These are phyloP conservation scores for Salmo trutta DNA, from an alignment of 2,797 vertebrate species.

Conservation along the genomic window DNA sequence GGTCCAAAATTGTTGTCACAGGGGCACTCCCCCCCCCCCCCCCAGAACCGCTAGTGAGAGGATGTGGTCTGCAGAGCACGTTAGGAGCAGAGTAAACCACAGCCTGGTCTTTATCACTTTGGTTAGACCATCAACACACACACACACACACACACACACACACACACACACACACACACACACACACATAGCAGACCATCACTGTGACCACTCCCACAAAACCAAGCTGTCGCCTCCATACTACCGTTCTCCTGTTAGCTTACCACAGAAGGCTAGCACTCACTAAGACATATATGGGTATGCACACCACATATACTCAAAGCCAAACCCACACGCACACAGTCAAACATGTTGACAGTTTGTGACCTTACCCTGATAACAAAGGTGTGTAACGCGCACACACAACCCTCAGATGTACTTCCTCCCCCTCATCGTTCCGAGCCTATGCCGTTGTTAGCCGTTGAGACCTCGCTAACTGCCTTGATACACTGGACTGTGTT, in stretches of 20 bases:
- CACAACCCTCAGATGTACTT: conserved; percentile 45
- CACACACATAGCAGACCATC: not conserved
- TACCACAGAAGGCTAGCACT: conserved; percentile 23
- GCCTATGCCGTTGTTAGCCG: conserved; percentile 58
- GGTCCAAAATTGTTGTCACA: too few relatives aligned
- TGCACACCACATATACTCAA: conserved; percentile 24
- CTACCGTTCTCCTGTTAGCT: conserved; percentile 36
- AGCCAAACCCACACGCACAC: conserved; percentile 41
- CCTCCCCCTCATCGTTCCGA: conserved; percentile 49
- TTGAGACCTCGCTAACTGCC: conserved; percentile 46
- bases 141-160: conserved; percentile 9
- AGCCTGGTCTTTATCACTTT: conserved; percentile 61
- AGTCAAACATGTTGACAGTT: conserved; percentile 68
- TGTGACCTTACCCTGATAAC: conserved; percentile 73
- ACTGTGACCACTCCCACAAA: conserved; percentile 48
- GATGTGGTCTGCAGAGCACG: conserved; percentile 78
- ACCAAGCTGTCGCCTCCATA: conserved; percentile 29
- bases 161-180: conserved; percentile 6
- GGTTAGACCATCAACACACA: conserved; percentile 49
- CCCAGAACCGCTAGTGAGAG: too few relatives aligned
- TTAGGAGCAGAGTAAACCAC: conserved; percentile 76
- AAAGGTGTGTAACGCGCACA: conserved; percentile 43
- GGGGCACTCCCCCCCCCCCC: too few relatives aligned
- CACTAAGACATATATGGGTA: conserved; percentile 8
- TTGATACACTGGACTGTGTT: conserved; percentile 40